These are phyloP conservation scores for Melanophora roralis DNA, from an alignment of 2,888 invertebrate genomes.

Conservation along the genomic window DNA sequence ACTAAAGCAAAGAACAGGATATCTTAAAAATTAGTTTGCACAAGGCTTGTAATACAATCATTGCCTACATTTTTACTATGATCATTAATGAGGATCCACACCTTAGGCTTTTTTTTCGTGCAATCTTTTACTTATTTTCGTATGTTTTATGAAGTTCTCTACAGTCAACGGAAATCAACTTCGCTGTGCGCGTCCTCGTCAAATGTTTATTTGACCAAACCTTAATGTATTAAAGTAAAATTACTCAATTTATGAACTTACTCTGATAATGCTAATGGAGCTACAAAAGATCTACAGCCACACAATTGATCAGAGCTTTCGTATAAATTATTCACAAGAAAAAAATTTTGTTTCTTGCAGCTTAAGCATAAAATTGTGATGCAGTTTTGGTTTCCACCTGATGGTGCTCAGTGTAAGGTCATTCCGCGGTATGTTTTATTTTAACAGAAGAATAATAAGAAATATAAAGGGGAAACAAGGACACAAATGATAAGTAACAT, in stretches of 20 bases:
- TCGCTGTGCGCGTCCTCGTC: no score
- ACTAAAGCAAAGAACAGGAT: slow-evolving; percentile 29
- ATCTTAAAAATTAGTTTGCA: slow-evolving; percentile 49
- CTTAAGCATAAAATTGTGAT: no score
- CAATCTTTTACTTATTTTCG: background rate
- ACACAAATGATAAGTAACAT: no score
- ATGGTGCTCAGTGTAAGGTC: no score
- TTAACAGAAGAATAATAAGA: no score
- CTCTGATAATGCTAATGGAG: slow-evolving; percentile 62
- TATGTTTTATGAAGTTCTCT: background rate
- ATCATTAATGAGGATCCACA: slow-evolving; percentile 60
- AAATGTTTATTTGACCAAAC: slow-evolving; percentile 25
- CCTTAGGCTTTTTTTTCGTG: slow-evolving; percentile 39
- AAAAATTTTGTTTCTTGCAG: no score
- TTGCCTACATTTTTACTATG: slow-evolving; percentile 37
- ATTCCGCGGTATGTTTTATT: no score
- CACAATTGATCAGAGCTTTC: background rate
- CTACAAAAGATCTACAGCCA: slow-evolving; percentile 24
- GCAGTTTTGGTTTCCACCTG: no score
- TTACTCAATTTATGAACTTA: slow-evolving; percentile 67
- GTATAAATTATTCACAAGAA: background rate
- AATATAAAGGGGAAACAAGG: no score
- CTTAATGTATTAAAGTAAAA: slow-evolving; percentile 64
- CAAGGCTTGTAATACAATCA: slow-evolving; percentile 29
- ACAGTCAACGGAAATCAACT: no score